Base-by-base conservation (phyloP, 2,888 invertebrate genomes). In the Carabus problematicus region DNA sequence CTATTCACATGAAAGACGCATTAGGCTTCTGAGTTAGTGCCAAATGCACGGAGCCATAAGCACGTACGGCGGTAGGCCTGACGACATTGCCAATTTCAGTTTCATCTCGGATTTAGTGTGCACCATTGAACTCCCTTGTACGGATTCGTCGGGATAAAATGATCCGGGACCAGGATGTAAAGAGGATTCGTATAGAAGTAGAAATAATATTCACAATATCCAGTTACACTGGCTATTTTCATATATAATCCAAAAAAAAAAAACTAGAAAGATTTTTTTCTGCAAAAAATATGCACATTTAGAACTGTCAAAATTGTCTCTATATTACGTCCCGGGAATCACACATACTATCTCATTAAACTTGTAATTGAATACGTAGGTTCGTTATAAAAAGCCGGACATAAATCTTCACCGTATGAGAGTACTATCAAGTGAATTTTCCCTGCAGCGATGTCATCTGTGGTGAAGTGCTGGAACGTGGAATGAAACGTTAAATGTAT, bases 41-140 rank as follows among this genome's bases (percentile, higher is more conserved):
- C 8, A 47, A 47, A 47, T 11, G 52, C 52, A 52, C 18, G 45
- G 42, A 12, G 45, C n/a, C 18, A 14, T 52, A 52, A 52, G 16
- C 52, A 52, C 19, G 52, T 52, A 18, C 14, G n/a, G 56, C 8
- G 11, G 12, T 39, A 9, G 18, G 56, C 29, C 11, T 29, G 40
- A 29, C 56, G 43, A 59, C 59, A 39, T 42, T 59, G 59, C 43
- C 59, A 59, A 59, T 59, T 59, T 42, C 59, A 59, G 59, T 59
- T 59, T 59, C 59, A 59, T 59, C 42, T 59, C 42, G 43, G 59
- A 59, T 59, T 59, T 59, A 14, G 18, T 59, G 41, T 59, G 59
- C 41, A 42, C 59, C 59, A 59, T 59, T 59, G 59, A 40, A 9
- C 41, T 39, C 39, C 12, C 29, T n/a, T 29, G 29, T 29, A 29